Conservation (phyloP, 35 echinoderm and acorn worm species). For the Lytechinus variegatus region DNA sequence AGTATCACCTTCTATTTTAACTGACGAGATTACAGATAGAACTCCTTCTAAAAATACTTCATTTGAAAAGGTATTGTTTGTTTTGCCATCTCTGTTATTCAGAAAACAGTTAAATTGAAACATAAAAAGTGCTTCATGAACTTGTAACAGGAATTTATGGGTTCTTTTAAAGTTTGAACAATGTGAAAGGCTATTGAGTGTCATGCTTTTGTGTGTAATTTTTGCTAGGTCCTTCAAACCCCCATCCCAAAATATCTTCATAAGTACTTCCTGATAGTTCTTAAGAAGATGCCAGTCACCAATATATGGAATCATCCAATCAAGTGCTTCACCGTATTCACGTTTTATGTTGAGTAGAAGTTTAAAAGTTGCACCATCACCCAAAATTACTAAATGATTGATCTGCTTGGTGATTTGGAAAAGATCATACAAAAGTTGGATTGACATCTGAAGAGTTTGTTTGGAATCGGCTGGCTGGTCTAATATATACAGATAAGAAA, state of each 20-base stretch:
- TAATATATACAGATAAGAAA: constrained; percentile 46
- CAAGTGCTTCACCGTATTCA: constrained; percentile 69
- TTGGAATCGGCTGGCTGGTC: constrained; percentile 37
- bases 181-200: constrained; percentile 43
- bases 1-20: constrained; percentile 33
- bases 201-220: constrained; percentile 44
- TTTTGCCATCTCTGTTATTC: constrained; percentile 38
- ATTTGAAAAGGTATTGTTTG: constrained; percentile 29
- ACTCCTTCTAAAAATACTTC: constrained; percentile 1
- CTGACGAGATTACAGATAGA: constrained; percentile 31
- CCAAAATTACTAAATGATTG: constrained; percentile 73
- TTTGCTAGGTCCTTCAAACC: constrained; percentile 43
- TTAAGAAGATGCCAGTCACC: constrained; percentile 86
- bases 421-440: constrained; percentile 53
- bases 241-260: constrained; percentile 48
- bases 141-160: constrained; percentile 33
- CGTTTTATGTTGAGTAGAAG: constrained; percentile 56
- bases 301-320: constrained; percentile 75
- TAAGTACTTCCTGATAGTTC: constrained; percentile 61
- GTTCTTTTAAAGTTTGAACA: constrained; percentile 48
- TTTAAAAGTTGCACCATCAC: constrained; percentile 71
- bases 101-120: constrained; percentile 47
- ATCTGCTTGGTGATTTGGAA: constrained; percentile 27
- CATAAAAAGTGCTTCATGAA: constrained; percentile 45
- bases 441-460: constrained; percentile 28